phyloP scores from a whole-genome alignment of 1,140 invertebrate species.

The Holcopasites calliopsidis region DNA sequence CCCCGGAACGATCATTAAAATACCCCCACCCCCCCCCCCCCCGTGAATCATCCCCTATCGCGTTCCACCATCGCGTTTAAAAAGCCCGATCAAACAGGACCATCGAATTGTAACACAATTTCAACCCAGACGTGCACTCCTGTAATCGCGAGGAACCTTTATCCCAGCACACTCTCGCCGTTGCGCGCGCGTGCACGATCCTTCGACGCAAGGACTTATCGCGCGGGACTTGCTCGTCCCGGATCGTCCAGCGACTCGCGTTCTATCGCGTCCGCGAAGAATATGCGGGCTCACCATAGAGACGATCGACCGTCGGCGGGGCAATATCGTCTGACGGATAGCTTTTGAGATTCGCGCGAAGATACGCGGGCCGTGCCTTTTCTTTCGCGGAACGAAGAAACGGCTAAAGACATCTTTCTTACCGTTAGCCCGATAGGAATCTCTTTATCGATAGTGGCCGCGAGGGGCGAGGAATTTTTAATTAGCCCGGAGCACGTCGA shows the following conservation, averaged over 20 bases:
- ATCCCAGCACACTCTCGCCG: not conserved
- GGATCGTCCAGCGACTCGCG: constrained; percentile 3
- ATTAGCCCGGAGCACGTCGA: constrained; percentile 68
- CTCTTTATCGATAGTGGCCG: constrained; percentile 67
- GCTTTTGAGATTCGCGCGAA: constrained; percentile 63
- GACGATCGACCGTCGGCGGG: constrained; percentile 51
- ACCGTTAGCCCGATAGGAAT: constrained; percentile 72
- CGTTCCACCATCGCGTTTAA: no score
- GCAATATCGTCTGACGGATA: constrained; percentile 39
- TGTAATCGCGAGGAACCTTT: no score
- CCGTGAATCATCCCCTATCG: not conserved
- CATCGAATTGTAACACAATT: no score
- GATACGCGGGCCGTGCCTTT: constrained; percentile 56
- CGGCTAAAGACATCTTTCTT: constrained; percentile 66
- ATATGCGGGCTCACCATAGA: constrained; percentile 64
- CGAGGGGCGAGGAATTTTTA: constrained; percentile 71
- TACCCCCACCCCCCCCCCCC: no score
- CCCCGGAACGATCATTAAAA: no score
- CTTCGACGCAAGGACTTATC: no score
- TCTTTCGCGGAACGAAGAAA: constrained; percentile 38
- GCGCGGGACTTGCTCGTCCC: not conserved
- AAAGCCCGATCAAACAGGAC: no score
- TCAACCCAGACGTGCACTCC: no score
- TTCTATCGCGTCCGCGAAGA: constrained; percentile 44
- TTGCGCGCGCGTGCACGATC: no score